phyloP scores from a whole-genome alignment of 2,113 vertebrate genomes.

The Toxotes jaculatrix region DNA sequence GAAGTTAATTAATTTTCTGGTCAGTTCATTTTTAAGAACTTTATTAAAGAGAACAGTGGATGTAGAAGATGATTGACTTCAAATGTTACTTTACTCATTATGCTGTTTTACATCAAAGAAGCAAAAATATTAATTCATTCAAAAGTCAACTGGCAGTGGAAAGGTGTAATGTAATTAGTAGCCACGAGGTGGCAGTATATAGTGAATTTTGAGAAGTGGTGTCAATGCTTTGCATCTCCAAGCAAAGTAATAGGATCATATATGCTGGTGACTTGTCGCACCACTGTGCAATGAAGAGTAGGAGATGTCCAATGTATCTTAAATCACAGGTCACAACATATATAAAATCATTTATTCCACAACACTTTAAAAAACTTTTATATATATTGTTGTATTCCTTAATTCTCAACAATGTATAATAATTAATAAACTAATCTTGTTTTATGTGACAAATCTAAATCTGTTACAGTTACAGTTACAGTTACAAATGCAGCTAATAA shows the following conservation, averaged over 20 bases:
- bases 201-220: background rate
- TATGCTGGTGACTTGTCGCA: background rate
- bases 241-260: too few species aligned
- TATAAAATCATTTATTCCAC: background rate
- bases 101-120: conserved; percentile 8
- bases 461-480: too few species aligned
- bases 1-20: conserved; percentile 16
- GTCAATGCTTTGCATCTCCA: background rate
- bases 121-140: background rate
- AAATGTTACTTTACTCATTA: background rate
- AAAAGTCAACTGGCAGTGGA: background rate
- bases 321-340: background rate
- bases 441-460: background rate
- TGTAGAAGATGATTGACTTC: background rate
- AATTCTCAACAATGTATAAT: background rate
- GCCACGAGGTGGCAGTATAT: conserved; percentile 60
- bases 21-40: background rate
- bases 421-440: background rate
- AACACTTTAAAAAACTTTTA: background rate
- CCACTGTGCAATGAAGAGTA: background rate
- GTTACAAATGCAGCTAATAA: background rate
- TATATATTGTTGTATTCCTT: background rate
- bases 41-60: background rate
- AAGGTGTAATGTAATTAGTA: background rate
- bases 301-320: background rate